Evolutionary conservation across 2,888 invertebrate genomes (phyloP), one percentile per base, ranked within the genome.

Genomic region (Adelognathus sp.): DNA sequence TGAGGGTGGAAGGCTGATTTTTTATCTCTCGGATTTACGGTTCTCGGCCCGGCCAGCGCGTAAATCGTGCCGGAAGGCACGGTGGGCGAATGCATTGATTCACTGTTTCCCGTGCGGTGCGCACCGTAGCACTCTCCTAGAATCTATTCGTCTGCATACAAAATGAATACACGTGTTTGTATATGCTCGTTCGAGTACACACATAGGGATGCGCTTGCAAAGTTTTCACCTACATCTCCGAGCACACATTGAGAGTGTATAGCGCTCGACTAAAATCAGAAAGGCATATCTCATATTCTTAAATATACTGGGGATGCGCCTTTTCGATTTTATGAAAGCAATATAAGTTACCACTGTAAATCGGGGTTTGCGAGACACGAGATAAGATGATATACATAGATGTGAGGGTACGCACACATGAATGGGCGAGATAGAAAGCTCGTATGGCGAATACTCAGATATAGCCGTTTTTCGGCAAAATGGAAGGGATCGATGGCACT

Each of bases 401-500:
- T 5, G 1, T 46, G 21, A 7, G 11, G 16, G 46, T 21, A 50
- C 79, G 73, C 76, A 64, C 79, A 74, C 70, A 67, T 31, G 61
- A 46, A 4, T 29, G 33, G 39, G 56, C 18, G 41, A 52, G 64
- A 41, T 50, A 61, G 60, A 74, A 79, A 67, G 50, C 14, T 44
- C 11, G 60, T 39, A 46, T 41, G 3, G 33, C 14, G 66, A 64
- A 58, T 74, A 79, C 76, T 81, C 77, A 64, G 46, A 67, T 75
- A 71, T 80, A 82, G 79, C 82, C 84, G 85, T 83, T 79, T 75
- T 79, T 75, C 79, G 75, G 46, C 64, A 75, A 71, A 79, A 79
- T 82, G 83, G 80, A 84, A 84, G 66, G 82, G 84, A 86, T 86
- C 86, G 86, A 86, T 85, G 84, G 70, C 80, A 82, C 80, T 84